A percentile compares a stretch with the other conserved stretches of the same genome.
Evolutionary conservation across 30 jellyfish, hydroid and myxozoan genomes (phyloP).

Genomic region (Pseudorhiza aurosa): DNA sequence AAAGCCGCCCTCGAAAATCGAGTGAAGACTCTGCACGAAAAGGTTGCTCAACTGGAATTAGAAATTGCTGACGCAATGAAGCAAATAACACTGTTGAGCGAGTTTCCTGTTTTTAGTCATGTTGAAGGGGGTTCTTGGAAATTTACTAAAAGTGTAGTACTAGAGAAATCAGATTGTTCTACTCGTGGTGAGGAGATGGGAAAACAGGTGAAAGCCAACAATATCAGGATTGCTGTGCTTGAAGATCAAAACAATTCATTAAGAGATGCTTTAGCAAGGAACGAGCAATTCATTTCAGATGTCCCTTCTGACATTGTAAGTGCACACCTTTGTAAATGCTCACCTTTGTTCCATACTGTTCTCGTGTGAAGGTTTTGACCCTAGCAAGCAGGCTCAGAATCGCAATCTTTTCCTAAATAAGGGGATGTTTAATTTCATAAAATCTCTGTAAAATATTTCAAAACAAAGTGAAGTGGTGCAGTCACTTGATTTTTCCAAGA

Average conservation of each 20-base stretch:
- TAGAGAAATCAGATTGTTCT: neutral
- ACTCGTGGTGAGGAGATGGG: conserved; percentile 58
- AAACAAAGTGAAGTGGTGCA: no score
- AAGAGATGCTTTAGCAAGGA: conserved; percentile 47
- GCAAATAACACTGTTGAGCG: conserved; percentile 39
- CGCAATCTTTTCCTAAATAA: no score
- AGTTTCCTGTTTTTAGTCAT: conserved; percentile 77
- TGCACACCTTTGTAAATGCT: no score
- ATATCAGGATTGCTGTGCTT: conserved; percentile 62
- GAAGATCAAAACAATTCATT: conserved; percentile 63
- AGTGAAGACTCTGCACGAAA: conserved; percentile 26
- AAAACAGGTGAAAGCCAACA: conserved; percentile 62
- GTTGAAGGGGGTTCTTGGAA: neutral
- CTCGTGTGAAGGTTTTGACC: no score
- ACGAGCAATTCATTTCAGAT: conserved; percentile 11
- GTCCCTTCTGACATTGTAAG: conserved; percentile 47
- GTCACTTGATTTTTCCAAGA: no score
- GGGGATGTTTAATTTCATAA: no score
- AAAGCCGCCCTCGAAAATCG: conserved; percentile 14
- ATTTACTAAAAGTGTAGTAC: neutral
- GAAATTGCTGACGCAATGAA: conserved; percentile 24
- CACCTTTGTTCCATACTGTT: no score
- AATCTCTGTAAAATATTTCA: no score
- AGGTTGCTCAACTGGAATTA: conserved; percentile 16
- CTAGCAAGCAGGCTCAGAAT: no score